Conservation (phyloP, 2,113 vertebrate species). For the Neotoma lepida region DNA sequence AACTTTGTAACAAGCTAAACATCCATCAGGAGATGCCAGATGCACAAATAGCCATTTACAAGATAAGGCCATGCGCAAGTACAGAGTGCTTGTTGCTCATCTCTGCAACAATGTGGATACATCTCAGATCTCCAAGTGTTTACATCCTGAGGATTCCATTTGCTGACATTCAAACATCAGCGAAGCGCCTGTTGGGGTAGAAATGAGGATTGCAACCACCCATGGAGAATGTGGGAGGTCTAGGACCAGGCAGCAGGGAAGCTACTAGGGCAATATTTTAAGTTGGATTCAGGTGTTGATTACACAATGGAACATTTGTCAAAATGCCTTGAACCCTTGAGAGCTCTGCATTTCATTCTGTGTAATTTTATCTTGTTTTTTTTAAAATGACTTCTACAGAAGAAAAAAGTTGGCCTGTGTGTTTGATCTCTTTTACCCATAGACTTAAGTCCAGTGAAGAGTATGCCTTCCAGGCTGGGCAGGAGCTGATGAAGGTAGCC, state of each 20-base stretch:
- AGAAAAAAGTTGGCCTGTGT: neutral
- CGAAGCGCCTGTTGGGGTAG: neutral
- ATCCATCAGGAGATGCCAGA: neutral
- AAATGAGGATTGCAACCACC: neutral
- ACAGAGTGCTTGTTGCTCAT: neutral
- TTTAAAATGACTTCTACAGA: neutral
- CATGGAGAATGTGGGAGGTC: neutral
- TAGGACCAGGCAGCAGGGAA: neutral
- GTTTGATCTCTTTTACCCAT: neutral
- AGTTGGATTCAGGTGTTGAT: neutral
- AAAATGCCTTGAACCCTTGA: neutral
- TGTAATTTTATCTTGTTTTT: neutral
- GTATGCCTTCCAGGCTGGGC: neutral
- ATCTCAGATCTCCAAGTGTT: neutral
- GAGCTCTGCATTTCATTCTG: neutral
- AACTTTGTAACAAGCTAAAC: neutral
- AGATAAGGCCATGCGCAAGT: neutral
- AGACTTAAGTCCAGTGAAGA: neutral
- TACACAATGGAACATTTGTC: neutral
- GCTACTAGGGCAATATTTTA: neutral
- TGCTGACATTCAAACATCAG: neutral
- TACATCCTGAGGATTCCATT: neutral
- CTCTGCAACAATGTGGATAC: neutral
- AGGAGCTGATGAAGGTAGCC: neutral
- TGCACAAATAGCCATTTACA: neutral